These are phyloP conservation scores for Macroteleia sp. DNA, from an alignment of 2,888 invertebrate species.

Conservation along the genomic window DNA sequence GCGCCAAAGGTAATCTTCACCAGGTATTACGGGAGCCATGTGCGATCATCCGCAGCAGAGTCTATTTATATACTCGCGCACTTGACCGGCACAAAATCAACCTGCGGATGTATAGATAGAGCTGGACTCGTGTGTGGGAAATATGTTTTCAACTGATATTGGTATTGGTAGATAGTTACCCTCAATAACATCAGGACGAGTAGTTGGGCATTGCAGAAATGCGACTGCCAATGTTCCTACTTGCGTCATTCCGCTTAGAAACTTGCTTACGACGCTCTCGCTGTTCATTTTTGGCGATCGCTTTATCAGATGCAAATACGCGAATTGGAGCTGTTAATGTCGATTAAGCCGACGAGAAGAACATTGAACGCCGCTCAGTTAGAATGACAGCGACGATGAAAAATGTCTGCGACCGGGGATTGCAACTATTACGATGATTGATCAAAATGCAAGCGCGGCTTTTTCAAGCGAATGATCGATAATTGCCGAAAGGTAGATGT, in stretches of 20 bases:
- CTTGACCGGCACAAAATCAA: conserved; percentile 39
- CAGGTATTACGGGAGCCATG: conserved; percentile 64
- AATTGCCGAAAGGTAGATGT: conserved; percentile 21
- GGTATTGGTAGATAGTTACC: conserved; percentile 14
- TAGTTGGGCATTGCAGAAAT: conserved; percentile 16
- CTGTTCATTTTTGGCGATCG: conserved; percentile 27
- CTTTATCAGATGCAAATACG: conserved; percentile 31
- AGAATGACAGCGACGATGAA: background rate
- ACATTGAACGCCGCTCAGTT: background rate
- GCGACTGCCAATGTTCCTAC: conserved; percentile 4
- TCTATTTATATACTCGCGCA: conserved; percentile 69
- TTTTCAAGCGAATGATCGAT: conserved; percentile 6
- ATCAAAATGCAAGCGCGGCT: background rate
- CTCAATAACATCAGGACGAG: conserved; percentile 32
- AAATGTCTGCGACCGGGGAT: too few species aligned
- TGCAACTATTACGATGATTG: background rate
- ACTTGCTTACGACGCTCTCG: conserved; percentile 20
- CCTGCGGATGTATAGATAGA: conserved; percentile 5
- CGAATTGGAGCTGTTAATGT: conserved; percentile 20
- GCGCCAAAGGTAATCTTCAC: conserved; percentile 65
- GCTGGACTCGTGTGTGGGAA: too few species aligned
- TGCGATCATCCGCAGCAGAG: conserved; percentile 52
- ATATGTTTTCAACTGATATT: too few species aligned
- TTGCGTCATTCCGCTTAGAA: conserved; percentile 33
- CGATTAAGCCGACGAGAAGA: background rate